phyloP scores from a whole-genome alignment of 1,140 invertebrate species.

The Muscidifurax raptorellus region DNA sequence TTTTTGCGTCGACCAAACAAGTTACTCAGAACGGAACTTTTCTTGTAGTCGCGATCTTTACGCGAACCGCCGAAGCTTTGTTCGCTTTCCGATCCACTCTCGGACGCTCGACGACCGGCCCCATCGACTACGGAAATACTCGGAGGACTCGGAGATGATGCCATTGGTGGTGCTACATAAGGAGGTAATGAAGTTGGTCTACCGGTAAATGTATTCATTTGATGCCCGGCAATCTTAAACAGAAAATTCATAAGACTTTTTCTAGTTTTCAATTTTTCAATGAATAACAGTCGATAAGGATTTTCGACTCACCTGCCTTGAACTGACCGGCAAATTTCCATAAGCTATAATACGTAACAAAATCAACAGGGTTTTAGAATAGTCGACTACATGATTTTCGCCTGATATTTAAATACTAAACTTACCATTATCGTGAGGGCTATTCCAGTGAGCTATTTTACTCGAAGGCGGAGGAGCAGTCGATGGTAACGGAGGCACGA shows the following conservation, averaged over 20 bases:
- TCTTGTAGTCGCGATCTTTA: constrained; percentile 73
- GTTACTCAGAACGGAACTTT: constrained; percentile 73
- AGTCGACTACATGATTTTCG: neutral
- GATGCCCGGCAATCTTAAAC: constrained; percentile 43
- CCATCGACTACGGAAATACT: constrained; percentile 67
- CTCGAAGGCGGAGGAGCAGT: constrained; percentile 71
- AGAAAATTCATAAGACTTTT: neutral
- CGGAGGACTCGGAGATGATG: constrained; percentile 62
- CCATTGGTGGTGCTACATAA: constrained; percentile 72
- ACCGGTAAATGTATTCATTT: constrained; percentile 68
- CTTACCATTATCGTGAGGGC: constrained; percentile 70
- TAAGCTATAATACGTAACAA: constrained; percentile 65
- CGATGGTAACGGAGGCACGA: constrained; percentile 73
- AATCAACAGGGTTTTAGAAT: neutral
- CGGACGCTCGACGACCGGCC: constrained; percentile 69
- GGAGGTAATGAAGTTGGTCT: constrained; percentile 73
- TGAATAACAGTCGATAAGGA: neutral
- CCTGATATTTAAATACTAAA: constrained; percentile 45
- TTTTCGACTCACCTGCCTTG: constrained; percentile 66
- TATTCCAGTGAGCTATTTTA: constrained; percentile 70
- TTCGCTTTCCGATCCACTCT: constrained; percentile 75
- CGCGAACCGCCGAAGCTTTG: constrained; percentile 68
- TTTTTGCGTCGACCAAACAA: constrained; percentile 73
- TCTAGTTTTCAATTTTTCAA: neutral
- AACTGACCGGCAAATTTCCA: constrained; percentile 67